These are phyloP conservation scores for Menura novaehollandiae DNA, from an alignment of 2,113 vertebrate genomes.

Conservation along the genomic window DNA sequence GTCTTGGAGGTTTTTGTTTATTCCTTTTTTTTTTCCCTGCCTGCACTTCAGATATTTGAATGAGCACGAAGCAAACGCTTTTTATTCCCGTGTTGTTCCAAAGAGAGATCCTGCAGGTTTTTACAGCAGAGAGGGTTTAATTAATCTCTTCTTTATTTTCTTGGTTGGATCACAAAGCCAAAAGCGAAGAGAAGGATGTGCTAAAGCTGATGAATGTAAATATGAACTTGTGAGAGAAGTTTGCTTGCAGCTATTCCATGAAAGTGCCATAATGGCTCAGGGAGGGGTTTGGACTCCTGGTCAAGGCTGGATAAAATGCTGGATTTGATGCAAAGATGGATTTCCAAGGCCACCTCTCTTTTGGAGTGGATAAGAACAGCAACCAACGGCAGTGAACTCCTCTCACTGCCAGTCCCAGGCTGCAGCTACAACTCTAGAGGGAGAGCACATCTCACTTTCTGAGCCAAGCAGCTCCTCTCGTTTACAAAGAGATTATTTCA, in stretches of 20 bases:
- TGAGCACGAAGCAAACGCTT: not conserved
- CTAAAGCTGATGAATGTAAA: not conserved
- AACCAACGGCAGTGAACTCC: fast-evolving
- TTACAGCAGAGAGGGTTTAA: not conserved
- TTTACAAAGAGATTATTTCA: not conserved
- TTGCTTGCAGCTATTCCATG: not conserved
- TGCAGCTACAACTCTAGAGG: not conserved
- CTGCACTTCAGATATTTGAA: not conserved
- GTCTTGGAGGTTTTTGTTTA: not conserved
- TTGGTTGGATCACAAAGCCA: not conserved
- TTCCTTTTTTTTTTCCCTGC: not conserved
- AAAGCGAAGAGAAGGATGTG: not conserved
- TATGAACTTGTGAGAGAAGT: not conserved
- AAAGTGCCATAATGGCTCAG: not conserved
- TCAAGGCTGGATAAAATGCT: not conserved
- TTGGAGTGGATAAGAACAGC: not conserved
- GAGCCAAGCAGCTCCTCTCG: not conserved
- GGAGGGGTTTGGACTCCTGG: not conserved
- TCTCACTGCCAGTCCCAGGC: fast-evolving
- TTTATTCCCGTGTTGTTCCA: not conserved
- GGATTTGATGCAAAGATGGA: not conserved
- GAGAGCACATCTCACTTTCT: not conserved
- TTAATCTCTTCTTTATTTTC: not conserved
- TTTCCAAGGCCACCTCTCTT: not conserved
- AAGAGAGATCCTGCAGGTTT: not conserved